These are phyloP conservation scores for Phoxinus dragarum DNA, from an alignment of 2,797 vertebrate species.

Conservation along the genomic window DNA sequence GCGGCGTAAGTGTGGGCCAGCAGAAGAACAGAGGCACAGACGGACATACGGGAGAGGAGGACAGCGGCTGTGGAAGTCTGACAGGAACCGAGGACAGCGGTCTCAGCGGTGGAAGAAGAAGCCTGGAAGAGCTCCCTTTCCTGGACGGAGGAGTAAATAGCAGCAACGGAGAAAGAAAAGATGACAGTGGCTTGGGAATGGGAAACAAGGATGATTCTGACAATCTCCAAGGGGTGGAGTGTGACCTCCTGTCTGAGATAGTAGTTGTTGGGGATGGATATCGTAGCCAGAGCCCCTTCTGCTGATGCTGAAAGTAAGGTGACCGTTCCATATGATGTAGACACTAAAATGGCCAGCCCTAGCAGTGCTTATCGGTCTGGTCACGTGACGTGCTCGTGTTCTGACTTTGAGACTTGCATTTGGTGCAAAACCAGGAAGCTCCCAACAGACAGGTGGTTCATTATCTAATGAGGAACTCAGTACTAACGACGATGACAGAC, in stretches of 20 bases:
- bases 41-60: slow-evolving; percentile 60
- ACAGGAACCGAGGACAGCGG: slow-evolving; percentile 66
- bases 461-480: slow-evolving; percentile 37
- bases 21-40: slow-evolving; percentile 5
- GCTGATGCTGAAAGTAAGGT: slow-evolving; percentile 51
- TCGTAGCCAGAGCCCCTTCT: slow-evolving; percentile 67
- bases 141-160: slow-evolving; percentile 51
- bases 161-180: slow-evolving; percentile 29
- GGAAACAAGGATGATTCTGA: slow-evolving; percentile 59
- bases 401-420: slow-evolving; percentile 69
- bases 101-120: slow-evolving; percentile 51
- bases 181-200: slow-evolving; percentile 72
- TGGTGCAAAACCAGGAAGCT: slow-evolving; percentile 72
- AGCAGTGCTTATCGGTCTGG: slow-evolving; percentile 71
- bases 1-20: slow-evolving; percentile 67
- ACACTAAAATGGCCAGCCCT: slow-evolving; percentile 61
- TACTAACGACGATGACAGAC: slow-evolving; percentile 49
- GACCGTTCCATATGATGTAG: slow-evolving; percentile 47
- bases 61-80: slow-evolving; percentile 80
- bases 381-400: slow-evolving; percentile 71
- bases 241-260: slow-evolving; percentile 45
- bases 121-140: slow-evolving; percentile 60
- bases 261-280: slow-evolving; percentile 63
- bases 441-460: slow-evolving; percentile 13
- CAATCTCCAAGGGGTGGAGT: slow-evolving; percentile 62